Conservation (phyloP, 2,797 vertebrate genomes). For the Galaxias olidus region DNA sequence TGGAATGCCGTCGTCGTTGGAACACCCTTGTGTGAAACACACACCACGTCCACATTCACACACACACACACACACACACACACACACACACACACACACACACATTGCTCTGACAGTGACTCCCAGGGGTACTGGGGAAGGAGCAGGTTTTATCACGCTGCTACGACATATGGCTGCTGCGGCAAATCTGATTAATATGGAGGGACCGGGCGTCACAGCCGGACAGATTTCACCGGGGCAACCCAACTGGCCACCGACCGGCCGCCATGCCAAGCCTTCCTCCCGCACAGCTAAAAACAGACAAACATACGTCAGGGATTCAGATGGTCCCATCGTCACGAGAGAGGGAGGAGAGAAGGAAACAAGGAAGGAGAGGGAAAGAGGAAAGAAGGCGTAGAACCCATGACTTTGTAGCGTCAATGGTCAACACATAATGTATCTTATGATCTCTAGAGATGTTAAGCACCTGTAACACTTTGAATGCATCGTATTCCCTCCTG, state of each 20-base stretch:
- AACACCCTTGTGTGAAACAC: conserved; percentile 45
- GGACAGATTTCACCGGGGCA: conserved; percentile 74
- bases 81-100: conserved; percentile 25
- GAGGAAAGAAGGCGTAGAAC: neutral
- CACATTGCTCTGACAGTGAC: conserved; percentile 56
- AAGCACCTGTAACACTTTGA: no score
- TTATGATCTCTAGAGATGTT: no score
- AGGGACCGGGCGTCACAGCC: conserved; percentile 59
- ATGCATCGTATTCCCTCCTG: conserved; percentile 75
- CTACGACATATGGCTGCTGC: conserved; percentile 78
- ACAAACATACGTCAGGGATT: conserved; percentile 62
- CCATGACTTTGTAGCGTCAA: neutral
- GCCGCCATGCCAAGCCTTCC: conserved; percentile 59
- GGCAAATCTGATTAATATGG: conserved; percentile 81
- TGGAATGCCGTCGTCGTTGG: conserved; percentile 48
- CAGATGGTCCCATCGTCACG: conserved; percentile 61
- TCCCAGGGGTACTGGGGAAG: conserved; percentile 64
- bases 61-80: conserved; percentile 24
- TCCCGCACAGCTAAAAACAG: conserved; percentile 74
- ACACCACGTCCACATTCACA: conserved; percentile 26
- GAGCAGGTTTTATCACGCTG: conserved; percentile 74
- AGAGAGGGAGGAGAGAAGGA: conserved; percentile 42
- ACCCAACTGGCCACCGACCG: conserved; percentile 65
- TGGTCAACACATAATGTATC: no score
- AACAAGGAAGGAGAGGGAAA: no score